Evolutionary conservation across 2,888 invertebrate species (phyloP).

Genomic region (Alsophila aescularia): DNA sequence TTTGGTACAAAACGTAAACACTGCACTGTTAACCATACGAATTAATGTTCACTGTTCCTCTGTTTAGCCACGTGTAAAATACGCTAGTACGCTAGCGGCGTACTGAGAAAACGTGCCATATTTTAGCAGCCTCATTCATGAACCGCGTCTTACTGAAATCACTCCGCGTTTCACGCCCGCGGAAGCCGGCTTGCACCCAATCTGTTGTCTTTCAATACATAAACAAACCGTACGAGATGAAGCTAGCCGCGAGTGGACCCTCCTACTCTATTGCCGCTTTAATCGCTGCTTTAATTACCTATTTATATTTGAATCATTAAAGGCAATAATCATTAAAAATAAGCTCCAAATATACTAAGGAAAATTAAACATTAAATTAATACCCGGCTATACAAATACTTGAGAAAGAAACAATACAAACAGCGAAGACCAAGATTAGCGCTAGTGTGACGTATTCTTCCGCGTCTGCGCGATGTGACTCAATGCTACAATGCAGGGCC

Average conservation of each 20-base stretch:
- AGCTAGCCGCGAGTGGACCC: conserved; percentile 62
- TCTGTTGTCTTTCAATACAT: conserved; percentile 83
- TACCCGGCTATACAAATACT: conserved; percentile 28
- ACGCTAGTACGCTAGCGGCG: conserved; percentile 23
- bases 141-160: conserved; percentile 64
- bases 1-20: conserved; percentile 56
- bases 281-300: conserved; percentile 12
- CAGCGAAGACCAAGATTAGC: conserved; percentile 67
- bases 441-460: conserved; percentile 77
- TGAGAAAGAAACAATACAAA: conserved; percentile 43
- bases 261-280: conserved; percentile 13
- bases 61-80: conserved; percentile 18
- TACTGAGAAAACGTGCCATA: conserved; percentile 44
- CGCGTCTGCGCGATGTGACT: conserved; percentile 76
- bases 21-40: conserved; percentile 56
- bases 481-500: conserved; percentile 52
- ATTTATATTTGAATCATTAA: conserved; percentile 1
- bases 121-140: conserved; percentile 66
- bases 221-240: conserved; percentile 80
- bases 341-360: conserved; percentile 2
- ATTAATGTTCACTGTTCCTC: conserved; percentile 34
- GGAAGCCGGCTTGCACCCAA: conserved; percentile 74
- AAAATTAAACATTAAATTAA: background rate
- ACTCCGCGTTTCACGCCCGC: conserved; percentile 61
- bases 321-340: conserved; percentile 10